Evolutionary conservation across 2,113 vertebrate species (phyloP).

Genomic region (Rhodinocichla rosea): DNA sequence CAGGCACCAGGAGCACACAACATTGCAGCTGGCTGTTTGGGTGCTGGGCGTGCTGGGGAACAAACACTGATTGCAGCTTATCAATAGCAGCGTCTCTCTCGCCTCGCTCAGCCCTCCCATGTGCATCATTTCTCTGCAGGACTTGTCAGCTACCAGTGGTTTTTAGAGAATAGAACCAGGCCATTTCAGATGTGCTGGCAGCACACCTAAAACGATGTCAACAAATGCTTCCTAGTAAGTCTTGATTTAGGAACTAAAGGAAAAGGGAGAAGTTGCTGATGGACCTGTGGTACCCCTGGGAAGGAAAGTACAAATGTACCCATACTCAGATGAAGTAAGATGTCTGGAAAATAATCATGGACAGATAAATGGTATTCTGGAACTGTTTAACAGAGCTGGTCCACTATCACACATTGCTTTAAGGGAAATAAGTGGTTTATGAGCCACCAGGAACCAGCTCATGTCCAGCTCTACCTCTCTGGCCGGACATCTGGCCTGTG

Average conservation of each 20-base stretch:
- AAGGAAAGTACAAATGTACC: not conserved
- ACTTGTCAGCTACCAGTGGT: not conserved
- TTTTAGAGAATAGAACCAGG: not conserved
- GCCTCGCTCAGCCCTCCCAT: not conserved
- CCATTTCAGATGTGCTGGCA: not conserved
- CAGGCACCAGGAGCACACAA: not conserved
- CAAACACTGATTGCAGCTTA: constrained; percentile 14
- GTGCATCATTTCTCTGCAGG: not conserved
- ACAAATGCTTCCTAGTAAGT: not conserved
- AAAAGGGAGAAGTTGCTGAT: not conserved
- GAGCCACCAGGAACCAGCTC: not conserved
- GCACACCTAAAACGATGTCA: not conserved
- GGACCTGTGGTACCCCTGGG: not conserved
- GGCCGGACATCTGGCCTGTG: not conserved
- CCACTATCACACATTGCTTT: not conserved
- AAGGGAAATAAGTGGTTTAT: not conserved
- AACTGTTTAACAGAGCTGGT: not conserved
- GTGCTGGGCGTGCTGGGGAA: not conserved
- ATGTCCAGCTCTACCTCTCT: not conserved
- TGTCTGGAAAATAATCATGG: not conserved
- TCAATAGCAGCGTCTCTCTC: not conserved
- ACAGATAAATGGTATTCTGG: not conserved
- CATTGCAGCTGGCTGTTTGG: not conserved
- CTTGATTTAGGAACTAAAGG: not conserved
- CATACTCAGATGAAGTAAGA: not conserved